These are phyloP conservation scores for Apodemia arnacis DNA, from an alignment of 2,888 invertebrate genomes.

Conservation along the genomic window DNA sequence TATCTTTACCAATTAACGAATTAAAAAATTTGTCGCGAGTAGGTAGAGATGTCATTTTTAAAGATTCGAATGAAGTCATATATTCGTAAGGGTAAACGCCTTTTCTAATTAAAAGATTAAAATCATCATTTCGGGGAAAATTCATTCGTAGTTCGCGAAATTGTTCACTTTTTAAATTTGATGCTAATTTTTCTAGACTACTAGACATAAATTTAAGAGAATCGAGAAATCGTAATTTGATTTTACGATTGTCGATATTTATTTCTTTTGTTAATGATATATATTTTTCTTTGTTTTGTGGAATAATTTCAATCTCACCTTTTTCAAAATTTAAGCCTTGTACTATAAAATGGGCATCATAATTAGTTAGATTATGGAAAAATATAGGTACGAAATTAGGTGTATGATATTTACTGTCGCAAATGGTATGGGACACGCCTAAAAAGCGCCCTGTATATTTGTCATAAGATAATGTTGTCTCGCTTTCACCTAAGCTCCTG, in stretches of 20 bases:
- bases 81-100: conserved; percentile 62
- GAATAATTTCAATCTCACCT: conserved; percentile 46
- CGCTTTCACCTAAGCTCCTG: background rate
- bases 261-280: no score
- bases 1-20: background rate
- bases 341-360: conserved; percentile 48
- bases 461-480: background rate
- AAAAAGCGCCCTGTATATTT: background rate
- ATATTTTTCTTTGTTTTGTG: conserved; percentile 65
- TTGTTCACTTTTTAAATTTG: background rate
- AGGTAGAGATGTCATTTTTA: conserved; percentile 47
- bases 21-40: conserved; percentile 18
- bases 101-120: conserved; percentile 11
- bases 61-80: conserved; percentile 49
- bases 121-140: no score
- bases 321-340: conserved; percentile 47
- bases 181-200: no score
- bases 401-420: conserved; percentile 20
- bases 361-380: background rate
- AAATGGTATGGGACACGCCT: conserved; percentile 26
- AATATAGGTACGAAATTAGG: conserved; percentile 33
- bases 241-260: no score
- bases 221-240: no score
- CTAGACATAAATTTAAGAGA: no score
- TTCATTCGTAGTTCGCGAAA: no score